phyloP scores from a whole-genome alignment of 2,113 vertebrate genomes.

The Triplophysa dalaica region DNA sequence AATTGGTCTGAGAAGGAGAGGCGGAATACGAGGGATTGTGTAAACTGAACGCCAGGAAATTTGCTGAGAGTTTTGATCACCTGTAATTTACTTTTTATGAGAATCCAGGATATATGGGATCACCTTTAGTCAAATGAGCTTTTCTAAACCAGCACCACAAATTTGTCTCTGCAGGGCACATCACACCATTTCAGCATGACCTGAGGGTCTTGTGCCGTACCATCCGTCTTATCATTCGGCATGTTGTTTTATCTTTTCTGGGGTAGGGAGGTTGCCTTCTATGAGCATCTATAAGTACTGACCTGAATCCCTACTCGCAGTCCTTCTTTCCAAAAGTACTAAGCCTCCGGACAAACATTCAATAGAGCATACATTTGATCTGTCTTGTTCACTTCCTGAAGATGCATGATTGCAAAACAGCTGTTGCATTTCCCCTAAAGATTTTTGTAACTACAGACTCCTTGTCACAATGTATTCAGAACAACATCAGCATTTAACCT shows the following conservation, averaged over 20 bases:
- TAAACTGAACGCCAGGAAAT: background rate
- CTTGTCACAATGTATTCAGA: slow-evolving; percentile 51
- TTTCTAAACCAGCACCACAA: background rate
- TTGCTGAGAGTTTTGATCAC: background rate
- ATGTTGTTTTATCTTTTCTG: slow-evolving; percentile 7
- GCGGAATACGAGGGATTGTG: background rate
- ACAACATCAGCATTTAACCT: slow-evolving; percentile 37
- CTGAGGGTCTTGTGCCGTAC: background rate
- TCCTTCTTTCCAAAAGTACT: slow-evolving; percentile 32
- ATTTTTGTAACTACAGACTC: slow-evolving; percentile 44
- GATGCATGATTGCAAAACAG: slow-evolving; percentile 40
- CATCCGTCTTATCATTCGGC: slow-evolving; percentile 13
- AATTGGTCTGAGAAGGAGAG: slow-evolving; percentile 10
- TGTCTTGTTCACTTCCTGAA: background rate
- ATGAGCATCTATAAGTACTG: slow-evolving; percentile 26
- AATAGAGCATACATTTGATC: slow-evolving; percentile 17
- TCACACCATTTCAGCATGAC: background rate
- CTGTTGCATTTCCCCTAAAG: slow-evolving; percentile 45
- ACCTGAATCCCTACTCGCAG: slow-evolving; percentile 46
- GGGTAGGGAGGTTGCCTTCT: background rate
- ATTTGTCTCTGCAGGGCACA: background rate
- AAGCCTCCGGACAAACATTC: slow-evolving; percentile 34
- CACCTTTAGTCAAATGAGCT: background rate
- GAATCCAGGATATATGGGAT: no score
- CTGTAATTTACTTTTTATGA: background rate